A percentile compares a stretch with the other conserved stretches of the same genome.
phyloP scores from a whole-genome alignment of 2,888 invertebrate genomes.

The Agrotis segetum region DNA sequence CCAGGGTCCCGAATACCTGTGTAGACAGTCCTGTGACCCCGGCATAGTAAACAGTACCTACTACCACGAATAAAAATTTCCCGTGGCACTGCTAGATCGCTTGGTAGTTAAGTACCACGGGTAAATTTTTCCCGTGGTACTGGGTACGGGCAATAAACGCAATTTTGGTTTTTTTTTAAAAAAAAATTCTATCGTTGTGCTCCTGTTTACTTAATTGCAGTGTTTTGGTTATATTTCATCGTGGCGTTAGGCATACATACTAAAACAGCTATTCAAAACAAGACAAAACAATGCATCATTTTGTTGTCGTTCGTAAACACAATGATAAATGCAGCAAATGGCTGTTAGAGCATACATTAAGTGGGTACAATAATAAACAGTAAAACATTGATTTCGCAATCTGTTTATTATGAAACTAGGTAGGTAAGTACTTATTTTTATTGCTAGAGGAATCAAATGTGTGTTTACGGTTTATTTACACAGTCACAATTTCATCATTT shows the following conservation, averaged over 20 bases:
- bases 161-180: too few species aligned
- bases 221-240: not conserved
- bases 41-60: too few species aligned
- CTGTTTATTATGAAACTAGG: not conserved
- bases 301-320: not conserved
- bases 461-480: not conserved
- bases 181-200: too few species aligned
- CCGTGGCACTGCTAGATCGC: too few species aligned
- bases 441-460: not conserved
- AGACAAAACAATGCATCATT: not conserved
- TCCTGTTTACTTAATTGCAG: too few species aligned
- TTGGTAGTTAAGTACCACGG: too few species aligned
- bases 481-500: too few species aligned
- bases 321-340: not conserved
- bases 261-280: not conserved
- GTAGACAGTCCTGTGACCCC: too few species aligned
- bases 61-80: too few species aligned
- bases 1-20: too few species aligned
- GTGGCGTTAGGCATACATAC: not conserved
- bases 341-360: not conserved
- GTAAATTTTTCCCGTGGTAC: too few species aligned
- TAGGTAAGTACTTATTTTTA: not conserved
- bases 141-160: too few species aligned
- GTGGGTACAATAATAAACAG: not conserved
- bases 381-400: not conserved